Base-by-base conservation (phyloP, 2,113 vertebrate genomes). In the Gulo gulo region DNA sequence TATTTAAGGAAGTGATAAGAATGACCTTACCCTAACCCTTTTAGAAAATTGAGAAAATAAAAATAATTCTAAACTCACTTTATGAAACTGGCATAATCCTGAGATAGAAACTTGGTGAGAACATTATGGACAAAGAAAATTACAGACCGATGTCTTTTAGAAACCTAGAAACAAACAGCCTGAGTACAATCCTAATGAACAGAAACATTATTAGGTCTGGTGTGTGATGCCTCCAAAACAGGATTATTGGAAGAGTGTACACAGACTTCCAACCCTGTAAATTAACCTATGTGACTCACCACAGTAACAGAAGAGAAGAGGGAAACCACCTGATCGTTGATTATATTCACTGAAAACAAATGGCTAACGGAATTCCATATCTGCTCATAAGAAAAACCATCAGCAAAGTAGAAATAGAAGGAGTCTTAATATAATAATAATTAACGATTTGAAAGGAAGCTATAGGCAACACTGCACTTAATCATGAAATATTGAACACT, bases 191-290 rank as follows among this genome's bases (percentile, higher is more conserved):
- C 7, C 26, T 83, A 18, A 31, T 26, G 16, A 21, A 52, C 7
- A 61, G 61, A 42, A 10, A 29, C 12, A 45, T 26, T 55, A 14
- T 12, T 61, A 45, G 31, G 45, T 10, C 16, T 59, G 52, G 42
- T 23, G 0, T 18, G 6, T 52, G 42, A 21, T 1, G 0, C 0
- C 8, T 16, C 5, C 69, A 4, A 10, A 14, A 3, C 36, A 87
- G 45, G 11, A 23, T 57, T 57, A 15, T 15, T 14, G 16, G 2
- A n/a, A 14, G 31, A 57, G 34, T 21, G 14, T 9, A 59, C 7
- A 4, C 79, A 42, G 78, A 45, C 23, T 39, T 80, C 8, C 71
- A 36, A 24, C n/a, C 26, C 20, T 45, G 12, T 42, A 82, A 86
- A 14, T 31, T 26, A 91, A 73, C 42, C 34, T 3, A 1, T 10